phyloP scores from a whole-genome alignment of 2,888 invertebrate genomes.

The Phaonia tiefii region DNA sequence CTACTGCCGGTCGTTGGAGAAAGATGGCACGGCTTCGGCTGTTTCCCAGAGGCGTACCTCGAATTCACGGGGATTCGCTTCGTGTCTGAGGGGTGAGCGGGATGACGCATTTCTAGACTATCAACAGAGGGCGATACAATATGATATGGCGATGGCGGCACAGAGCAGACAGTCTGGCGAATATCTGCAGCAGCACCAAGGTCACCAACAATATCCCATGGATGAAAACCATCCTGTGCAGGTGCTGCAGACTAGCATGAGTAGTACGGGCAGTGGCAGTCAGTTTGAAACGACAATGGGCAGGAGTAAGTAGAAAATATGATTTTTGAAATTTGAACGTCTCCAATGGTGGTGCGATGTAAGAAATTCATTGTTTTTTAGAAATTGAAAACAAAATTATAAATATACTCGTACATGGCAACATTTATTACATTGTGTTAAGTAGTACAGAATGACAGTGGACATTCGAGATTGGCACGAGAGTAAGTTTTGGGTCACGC shows the following conservation, averaged over 20 bases:
- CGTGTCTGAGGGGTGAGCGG: conserved; percentile 80
- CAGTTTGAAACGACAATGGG: conserved; percentile 69
- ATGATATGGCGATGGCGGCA: conserved; percentile 66
- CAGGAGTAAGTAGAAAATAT: conserved; percentile 76
- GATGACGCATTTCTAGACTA: conserved; percentile 77
- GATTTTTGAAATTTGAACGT: too few relatives aligned
- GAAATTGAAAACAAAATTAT: too few relatives aligned
- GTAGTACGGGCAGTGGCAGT: conserved; percentile 63
- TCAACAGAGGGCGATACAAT: conserved; percentile 68
- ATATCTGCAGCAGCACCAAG: conserved; percentile 57
- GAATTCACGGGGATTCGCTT: conserved; percentile 78
- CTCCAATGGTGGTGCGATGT: too few relatives aligned
- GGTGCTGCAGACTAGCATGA: conserved; percentile 63
- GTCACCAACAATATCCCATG: conserved; percentile 53
- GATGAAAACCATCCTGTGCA: conserved; percentile 61
- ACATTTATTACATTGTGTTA: too few relatives aligned
- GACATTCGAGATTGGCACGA: too few relatives aligned
- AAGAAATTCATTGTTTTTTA: too few relatives aligned
- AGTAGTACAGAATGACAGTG: too few relatives aligned
- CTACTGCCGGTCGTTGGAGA: conserved; percentile 75
- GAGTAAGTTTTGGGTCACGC: too few relatives aligned
- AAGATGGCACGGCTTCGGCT: conserved; percentile 68
- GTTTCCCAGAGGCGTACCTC: conserved; percentile 75
- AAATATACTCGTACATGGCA: too few relatives aligned
- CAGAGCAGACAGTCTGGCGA: conserved; percentile 11